Evolutionary conservation across 2,113 vertebrate genomes (phyloP), one percentile per base, ranked within the genome.

Genomic region (Oryctolagus cuniculus): DNA sequence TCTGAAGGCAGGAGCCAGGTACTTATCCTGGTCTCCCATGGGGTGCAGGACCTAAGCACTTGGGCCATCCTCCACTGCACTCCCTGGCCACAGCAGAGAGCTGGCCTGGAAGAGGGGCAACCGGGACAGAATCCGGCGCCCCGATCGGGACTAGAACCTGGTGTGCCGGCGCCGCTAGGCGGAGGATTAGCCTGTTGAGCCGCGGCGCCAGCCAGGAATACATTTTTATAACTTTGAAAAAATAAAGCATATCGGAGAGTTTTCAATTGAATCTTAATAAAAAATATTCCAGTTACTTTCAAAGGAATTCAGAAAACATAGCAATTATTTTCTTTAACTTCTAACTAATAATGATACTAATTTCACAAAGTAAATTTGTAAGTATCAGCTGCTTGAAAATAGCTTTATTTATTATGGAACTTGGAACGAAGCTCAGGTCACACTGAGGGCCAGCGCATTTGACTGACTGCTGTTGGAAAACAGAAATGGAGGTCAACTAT

Each of bases 211-310:
- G n/a, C n/a, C n/a, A 79, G 4, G 7, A 90, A 58, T 84, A 38
- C 5, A 49, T 19, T 51, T 78, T 44, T 44, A 44, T 6, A 44
- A 44, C 44, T 44, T 44, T 44, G 44, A 44, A 58, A 58, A 58
- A 31, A 58, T 79, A 79, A 79, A 44, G 44, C 44, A 44, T 44
- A 44, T 38, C 24, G 85, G 29, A 55, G 25, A 55, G 73, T 90
- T 94, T 90, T 91, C 19, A 86, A 16, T 73, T 87, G 44, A 89
- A 90, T 74, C 25, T 73, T 93, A 61, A 69, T 67, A 93, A 73
- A 3, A 89, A 67, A 15, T 87, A 38, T 83, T 27, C 16, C 19
- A 44, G 31, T 77, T 88, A 44, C 80, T 77, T 58, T 64, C 25
- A 77, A 77, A 72, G 6, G 2, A 31, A 81, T 70, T 82, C 93